Evolutionary conservation across 2,113 vertebrate genomes (phyloP).

Genomic region (Anas platyrhynchos): DNA sequence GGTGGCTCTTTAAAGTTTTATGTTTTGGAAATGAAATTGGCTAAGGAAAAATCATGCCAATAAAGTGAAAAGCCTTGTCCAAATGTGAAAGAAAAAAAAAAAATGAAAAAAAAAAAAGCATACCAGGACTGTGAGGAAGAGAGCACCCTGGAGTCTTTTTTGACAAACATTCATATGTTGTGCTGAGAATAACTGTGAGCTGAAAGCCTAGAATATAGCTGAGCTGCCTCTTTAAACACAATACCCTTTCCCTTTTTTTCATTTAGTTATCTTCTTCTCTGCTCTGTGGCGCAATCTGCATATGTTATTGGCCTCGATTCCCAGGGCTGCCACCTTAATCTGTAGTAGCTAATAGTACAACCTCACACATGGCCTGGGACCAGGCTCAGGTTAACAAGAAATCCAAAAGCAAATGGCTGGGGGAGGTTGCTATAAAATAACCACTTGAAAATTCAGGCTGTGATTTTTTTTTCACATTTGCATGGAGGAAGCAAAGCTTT

Average conservation of each 20-base stretch:
- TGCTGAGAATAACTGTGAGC: not conserved
- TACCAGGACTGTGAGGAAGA: not conserved
- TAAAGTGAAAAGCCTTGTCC: not conserved
- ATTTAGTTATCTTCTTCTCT: conserved; percentile 65
- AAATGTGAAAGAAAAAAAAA: not conserved
- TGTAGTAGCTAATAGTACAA: conserved; percentile 59
- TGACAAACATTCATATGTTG: not conserved
- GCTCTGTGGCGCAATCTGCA: conserved; percentile 34
- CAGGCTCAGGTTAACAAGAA: conserved; percentile 54
- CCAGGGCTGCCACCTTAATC: conserved; percentile 62
- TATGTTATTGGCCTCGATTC: conserved; percentile 59
- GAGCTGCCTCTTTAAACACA: conserved; percentile 34
- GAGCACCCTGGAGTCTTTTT: not conserved
- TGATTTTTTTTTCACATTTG: conserved; percentile 68
- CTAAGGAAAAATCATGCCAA: not conserved
- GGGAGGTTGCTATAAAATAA: conserved; percentile 60
- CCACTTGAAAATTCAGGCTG: conserved; percentile 56
- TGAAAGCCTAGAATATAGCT: not conserved
- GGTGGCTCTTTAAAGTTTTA: not conserved
- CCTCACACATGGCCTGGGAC: conserved; percentile 57
- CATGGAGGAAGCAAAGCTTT: conserved; percentile 69
- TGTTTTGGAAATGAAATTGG: not conserved
- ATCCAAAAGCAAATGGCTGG: conserved; percentile 61
- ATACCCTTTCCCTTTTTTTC: conserved; percentile 28
- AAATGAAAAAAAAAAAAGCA: not conserved